Evolutionary conservation across 2,888 invertebrate genomes (phyloP).

Genomic region (Stictocephala bisonia): DNA sequence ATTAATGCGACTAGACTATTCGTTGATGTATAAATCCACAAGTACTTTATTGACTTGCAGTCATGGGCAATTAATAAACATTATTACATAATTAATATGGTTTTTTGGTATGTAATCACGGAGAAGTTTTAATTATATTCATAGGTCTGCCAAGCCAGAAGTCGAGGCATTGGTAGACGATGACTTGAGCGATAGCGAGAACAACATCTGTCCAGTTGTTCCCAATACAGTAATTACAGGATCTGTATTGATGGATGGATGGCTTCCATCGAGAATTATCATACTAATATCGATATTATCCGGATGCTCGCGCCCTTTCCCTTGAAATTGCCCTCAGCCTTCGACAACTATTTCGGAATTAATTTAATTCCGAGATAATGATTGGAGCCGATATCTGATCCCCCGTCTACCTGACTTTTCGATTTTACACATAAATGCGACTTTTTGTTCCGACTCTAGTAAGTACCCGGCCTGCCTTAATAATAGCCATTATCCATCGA

Average conservation of each 20-base stretch:
- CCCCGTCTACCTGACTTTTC: conserved; percentile 30
- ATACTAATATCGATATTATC: conserved; percentile 34
- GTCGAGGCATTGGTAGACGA: neutral
- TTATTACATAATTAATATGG: too few species aligned
- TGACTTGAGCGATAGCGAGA: neutral
- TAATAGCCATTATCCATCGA: conserved; percentile 35
- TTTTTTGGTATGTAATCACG: too few species aligned
- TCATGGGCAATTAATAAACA: too few species aligned
- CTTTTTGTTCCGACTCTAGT: conserved; percentile 33
- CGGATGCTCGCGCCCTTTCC: neutral
- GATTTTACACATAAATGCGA: conserved; percentile 41
- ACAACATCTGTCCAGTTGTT: conserved; percentile 22
- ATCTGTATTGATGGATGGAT: conserved; percentile 42
- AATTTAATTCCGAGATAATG: conserved; percentile 42
- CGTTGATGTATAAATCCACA: too few species aligned
- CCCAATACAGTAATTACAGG: conserved; percentile 33
- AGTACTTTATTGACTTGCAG: too few species aligned
- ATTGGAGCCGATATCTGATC: conserved; percentile 36
- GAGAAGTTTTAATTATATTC: too few species aligned
- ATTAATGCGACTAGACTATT: too few species aligned
- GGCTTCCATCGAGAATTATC: conserved; percentile 35
- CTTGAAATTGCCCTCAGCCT: conserved; percentile 28
- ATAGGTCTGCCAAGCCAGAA: neutral
- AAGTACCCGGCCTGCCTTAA: conserved; percentile 14
- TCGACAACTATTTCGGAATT: conserved; percentile 36